Base-by-base conservation (phyloP, 2,113 vertebrate species). In the Ancistrus triradiatus region DNA sequence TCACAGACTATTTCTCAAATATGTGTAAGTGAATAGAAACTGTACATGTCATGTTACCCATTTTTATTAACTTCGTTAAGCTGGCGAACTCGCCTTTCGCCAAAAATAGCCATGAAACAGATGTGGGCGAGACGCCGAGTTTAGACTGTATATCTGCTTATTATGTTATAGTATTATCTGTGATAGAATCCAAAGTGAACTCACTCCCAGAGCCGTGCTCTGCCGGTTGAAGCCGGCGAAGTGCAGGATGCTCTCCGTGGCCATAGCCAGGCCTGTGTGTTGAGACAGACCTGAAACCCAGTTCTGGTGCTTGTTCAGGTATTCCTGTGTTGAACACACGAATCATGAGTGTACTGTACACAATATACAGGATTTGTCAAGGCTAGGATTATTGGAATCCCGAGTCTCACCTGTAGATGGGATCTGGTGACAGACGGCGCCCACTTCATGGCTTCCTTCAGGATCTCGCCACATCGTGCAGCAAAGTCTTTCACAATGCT, bases 391-490 rank as follows among this genome's bases (percentile, higher is more conserved):
- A 17, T 49, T 13, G n/a, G n/a, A 0, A 5, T 25, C 35, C 7
- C 9, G 13, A n/a, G 17, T 2, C 31, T 22, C 80, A 98, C 96
- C 94, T 99, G 95, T 1, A 99, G 83, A 62, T 99, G 96, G 60
- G 96, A 99, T 72, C 98, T 99, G 57, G 95, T 99, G 60, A 97
- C 96, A 0, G 95, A 93, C 0, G 95, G 94, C 0, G 96, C 96
- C 96, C 96, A 99, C 66, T 99, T 99, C 96, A 99, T 99, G 0
- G 96, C 96, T 64, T 99, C 95, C 64, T 98, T 97, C 0, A 99
- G 88, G 73, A 99, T 96, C 86, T 97, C 97, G 15, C 91, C 96
- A 75, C 96, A 99, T 25, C 96, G 95, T 0, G 96, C 96, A 0
- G 95, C 95, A 11, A 99, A 99, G 74, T 95, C 93, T 77, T 97